phyloP scores from a whole-genome alignment of 2,888 invertebrate genomes.

The Diarsia dahlii region DNA sequence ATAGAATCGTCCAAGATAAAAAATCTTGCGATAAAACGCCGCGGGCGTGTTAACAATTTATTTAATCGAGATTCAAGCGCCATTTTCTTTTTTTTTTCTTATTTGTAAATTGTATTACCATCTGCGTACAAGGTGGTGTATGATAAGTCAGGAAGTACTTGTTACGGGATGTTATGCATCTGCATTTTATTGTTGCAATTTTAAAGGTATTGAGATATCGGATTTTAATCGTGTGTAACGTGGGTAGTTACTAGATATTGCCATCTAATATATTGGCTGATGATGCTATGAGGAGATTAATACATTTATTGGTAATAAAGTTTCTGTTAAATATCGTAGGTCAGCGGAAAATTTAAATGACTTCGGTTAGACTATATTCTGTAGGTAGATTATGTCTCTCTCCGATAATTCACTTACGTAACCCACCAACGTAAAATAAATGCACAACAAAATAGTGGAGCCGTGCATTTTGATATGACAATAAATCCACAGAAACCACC shows the following conservation, averaged over 20 bases:
- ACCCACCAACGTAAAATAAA: not conserved
- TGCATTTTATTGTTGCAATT: conserved; percentile 64
- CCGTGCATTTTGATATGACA: conserved; percentile 32
- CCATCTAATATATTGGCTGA: not conserved
- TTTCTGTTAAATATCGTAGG: no score
- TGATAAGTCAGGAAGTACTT: conserved; percentile 81
- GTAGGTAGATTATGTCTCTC: not conserved
- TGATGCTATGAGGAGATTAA: not conserved
- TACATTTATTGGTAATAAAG: no score
- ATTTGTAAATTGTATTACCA: conserved; percentile 69
- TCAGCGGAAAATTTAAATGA: not conserved
- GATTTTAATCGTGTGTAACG: conserved; percentile 28
- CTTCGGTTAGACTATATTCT: not conserved
- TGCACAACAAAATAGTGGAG: not conserved
- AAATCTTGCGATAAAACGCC: conserved; percentile 79
- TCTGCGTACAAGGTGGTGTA: conserved; percentile 85
- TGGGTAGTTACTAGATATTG: not conserved
- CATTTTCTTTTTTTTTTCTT: conserved; percentile 70
- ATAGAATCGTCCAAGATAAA: conserved; percentile 84
- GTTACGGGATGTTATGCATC: conserved; percentile 65
- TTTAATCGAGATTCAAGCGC: conserved; percentile 80
- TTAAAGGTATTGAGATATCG: conserved; percentile 48
- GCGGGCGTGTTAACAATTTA: conserved; percentile 85
- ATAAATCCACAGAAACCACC: conserved; percentile 30
- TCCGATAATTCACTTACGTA: no score